Conservation (phyloP, 2,113 vertebrate species). For the Phalacrocorax carbo region DNA sequence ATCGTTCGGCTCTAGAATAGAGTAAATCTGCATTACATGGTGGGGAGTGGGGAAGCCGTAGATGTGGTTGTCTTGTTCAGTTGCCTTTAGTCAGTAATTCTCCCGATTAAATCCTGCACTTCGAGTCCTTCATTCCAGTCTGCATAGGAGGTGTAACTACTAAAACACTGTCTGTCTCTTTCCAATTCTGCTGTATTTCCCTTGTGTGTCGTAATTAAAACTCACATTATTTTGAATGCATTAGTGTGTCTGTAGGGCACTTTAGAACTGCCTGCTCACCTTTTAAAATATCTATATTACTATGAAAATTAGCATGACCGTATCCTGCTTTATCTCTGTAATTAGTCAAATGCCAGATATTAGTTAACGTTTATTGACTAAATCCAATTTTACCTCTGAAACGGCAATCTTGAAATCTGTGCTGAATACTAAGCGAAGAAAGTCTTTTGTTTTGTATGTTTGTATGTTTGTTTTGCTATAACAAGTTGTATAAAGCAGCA, state of each 20-base stretch:
- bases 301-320: not conserved
- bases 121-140: not conserved
- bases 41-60: not conserved
- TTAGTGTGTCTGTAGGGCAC: not conserved
- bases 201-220: not conserved
- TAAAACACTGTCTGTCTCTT: not conserved
- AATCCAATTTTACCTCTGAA: not conserved
- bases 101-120: not conserved
- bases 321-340: not conserved
- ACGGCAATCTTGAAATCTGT: not conserved
- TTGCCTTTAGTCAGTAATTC: not conserved
- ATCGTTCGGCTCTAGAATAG: not conserved
- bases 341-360: not conserved
- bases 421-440: not conserved
- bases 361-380: not conserved
- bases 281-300: not conserved
- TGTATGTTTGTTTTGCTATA: not conserved
- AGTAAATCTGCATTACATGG: accelerated
- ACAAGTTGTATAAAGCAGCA: not conserved
- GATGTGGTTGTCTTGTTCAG: not conserved
- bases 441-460: not conserved
- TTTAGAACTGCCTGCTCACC: not conserved
- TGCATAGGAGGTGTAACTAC: not conserved
- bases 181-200: not conserved
- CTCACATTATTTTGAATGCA: not conserved